These are phyloP conservation scores for Bradypodion pumilum DNA, from an alignment of 2,797 vertebrate genomes.

Conservation along the genomic window DNA sequence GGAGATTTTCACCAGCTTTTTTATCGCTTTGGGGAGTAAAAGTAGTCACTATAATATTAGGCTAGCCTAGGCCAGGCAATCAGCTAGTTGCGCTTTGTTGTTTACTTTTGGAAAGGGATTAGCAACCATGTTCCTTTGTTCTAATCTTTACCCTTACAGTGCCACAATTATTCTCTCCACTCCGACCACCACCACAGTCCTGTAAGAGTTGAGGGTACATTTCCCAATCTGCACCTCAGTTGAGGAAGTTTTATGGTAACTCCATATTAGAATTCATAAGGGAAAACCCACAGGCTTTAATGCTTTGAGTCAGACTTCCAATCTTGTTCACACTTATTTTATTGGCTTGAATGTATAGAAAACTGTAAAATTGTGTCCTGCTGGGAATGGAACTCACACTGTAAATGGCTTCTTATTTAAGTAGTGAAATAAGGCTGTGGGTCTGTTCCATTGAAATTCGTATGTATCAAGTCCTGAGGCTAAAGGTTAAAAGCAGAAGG, in stretches of 20 bases:
- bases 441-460: background rate
- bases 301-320: background rate
- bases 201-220: no score
- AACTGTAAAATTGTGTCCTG: constrained; percentile 7
- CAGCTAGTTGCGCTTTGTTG: no score
- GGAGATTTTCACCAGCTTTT: no score
- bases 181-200: no score
- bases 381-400: constrained; percentile 16
- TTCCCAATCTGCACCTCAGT: background rate
- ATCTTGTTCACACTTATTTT: constrained; percentile 3
- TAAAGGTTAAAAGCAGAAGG: background rate
- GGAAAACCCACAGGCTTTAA: constrained; percentile 10
- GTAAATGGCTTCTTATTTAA: background rate
- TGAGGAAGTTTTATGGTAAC: background rate
- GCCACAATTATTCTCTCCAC: no score
- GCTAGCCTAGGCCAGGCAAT: no score
- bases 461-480: background rate
- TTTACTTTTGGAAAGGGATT: no score
- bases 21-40: no score
- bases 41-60: no score
- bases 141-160: no score
- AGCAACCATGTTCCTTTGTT: no score
- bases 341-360: constrained; percentile 8
- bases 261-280: background rate
- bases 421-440: background rate